Conservation (phyloP, 2,797 vertebrate species). For the Tokudaia muenninki region DNA sequence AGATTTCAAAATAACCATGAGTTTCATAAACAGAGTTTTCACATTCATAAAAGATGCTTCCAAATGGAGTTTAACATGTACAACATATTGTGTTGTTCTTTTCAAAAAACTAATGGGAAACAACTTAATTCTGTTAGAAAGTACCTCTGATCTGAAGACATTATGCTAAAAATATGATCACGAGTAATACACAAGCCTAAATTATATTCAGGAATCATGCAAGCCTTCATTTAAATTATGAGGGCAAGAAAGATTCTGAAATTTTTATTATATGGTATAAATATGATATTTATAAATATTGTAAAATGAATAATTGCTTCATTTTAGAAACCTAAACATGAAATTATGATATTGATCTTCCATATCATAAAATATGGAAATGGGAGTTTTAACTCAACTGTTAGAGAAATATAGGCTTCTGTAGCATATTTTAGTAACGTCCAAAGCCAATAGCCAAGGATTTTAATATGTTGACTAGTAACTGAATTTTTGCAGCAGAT, state of each 20-base stretch:
- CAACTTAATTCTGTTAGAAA: background rate
- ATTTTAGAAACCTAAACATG: background rate
- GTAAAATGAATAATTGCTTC: background rate
- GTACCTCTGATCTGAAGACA: background rate
- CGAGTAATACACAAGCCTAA: background rate
- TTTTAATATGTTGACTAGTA: background rate
- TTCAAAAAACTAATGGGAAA: background rate
- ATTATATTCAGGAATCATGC: background rate
- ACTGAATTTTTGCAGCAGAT: background rate
- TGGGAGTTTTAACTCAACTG: background rate
- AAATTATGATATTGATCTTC: background rate
- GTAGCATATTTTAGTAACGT: background rate
- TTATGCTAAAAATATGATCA: background rate
- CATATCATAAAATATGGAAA: background rate
- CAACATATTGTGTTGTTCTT: background rate
- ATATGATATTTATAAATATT: background rate
- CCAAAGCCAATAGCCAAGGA: background rate
- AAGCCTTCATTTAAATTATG: background rate
- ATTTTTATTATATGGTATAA: background rate
- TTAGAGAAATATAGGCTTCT: background rate
- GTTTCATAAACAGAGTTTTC: background rate
- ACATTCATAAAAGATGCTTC: background rate
- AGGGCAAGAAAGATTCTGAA: slow-evolving; percentile 27
- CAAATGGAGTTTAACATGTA: slow-evolving; percentile 17
- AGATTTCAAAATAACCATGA: background rate